Conservation (phyloP, 2,113 vertebrate species). For the Pogonocichla stellata region DNA sequence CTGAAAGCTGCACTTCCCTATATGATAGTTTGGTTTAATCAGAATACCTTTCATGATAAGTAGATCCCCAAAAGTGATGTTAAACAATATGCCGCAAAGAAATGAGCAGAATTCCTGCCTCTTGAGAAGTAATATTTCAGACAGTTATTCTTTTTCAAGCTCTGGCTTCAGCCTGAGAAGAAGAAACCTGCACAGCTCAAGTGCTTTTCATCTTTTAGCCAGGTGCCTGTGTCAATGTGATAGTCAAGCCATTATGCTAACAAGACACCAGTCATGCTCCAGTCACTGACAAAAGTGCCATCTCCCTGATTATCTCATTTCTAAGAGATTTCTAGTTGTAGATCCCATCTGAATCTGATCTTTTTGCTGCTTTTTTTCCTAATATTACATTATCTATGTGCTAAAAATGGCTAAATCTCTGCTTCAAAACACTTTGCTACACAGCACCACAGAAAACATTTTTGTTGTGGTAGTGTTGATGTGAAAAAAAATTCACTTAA, state of each 20-base stretch:
- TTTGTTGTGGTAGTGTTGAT: not conserved
- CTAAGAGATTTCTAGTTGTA: not conserved
- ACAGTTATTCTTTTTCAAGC: not conserved
- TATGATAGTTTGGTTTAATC: not conserved
- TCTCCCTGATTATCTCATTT: not conserved
- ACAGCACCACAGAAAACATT: not conserved
- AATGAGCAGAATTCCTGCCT: not conserved
- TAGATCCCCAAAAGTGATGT: not conserved
- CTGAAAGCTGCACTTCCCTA: not conserved
- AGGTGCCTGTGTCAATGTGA: not conserved
- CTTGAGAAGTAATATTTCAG: not conserved
- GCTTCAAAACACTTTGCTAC: not conserved
- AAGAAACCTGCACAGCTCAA: not conserved
- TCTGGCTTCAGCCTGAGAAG: not conserved
- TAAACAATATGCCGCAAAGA: not conserved
- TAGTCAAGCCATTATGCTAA: not conserved
- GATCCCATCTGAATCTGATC: not conserved
- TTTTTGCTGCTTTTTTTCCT: not conserved
- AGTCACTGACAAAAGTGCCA: not conserved
- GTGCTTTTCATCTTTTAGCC: not conserved
- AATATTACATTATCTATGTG: not conserved
- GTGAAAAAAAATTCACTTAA: not conserved
- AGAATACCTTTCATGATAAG: not conserved
- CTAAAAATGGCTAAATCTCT: not conserved
- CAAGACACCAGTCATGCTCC: not conserved